phyloP scores from a whole-genome alignment of 2,113 vertebrate genomes.

The Procavia capensis region DNA sequence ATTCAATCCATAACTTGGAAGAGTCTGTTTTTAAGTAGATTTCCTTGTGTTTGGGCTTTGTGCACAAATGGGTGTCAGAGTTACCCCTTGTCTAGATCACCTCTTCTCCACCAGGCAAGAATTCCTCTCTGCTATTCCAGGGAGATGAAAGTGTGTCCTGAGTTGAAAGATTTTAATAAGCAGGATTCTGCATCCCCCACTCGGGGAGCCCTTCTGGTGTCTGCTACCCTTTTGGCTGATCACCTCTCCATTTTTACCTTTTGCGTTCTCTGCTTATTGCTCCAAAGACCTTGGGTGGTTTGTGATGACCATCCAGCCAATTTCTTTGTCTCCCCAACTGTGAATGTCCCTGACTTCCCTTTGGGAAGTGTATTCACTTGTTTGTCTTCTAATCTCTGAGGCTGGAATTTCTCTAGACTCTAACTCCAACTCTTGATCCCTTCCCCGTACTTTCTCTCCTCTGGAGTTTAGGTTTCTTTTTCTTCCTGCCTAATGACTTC shows the following conservation, averaged over 20 bases:
- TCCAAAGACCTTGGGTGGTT: not conserved
- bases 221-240: not conserved
- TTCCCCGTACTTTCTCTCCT: constrained; percentile 67
- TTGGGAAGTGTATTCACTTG: not conserved
- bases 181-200: not conserved
- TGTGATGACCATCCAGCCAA: not conserved
- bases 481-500: constrained; percentile 82
- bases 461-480: constrained; percentile 80
- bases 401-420: not conserved
- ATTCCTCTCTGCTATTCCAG: not conserved
- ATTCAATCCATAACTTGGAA: not conserved
- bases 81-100: not conserved
- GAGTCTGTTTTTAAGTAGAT: not conserved
- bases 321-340: not conserved
- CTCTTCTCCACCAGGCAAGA: not conserved
- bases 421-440: constrained; percentile 24
- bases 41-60: not conserved
- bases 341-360: not conserved
- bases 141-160: not conserved
- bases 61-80: not conserved
- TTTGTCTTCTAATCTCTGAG: not conserved
- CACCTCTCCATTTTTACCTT: not conserved
- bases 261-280: not conserved
- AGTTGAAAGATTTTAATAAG: not conserved
- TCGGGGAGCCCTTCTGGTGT: rapidly evolving